Evolutionary conservation across 2,888 invertebrate genomes (phyloP).

Genomic region (Parelbella ahira): DNA sequence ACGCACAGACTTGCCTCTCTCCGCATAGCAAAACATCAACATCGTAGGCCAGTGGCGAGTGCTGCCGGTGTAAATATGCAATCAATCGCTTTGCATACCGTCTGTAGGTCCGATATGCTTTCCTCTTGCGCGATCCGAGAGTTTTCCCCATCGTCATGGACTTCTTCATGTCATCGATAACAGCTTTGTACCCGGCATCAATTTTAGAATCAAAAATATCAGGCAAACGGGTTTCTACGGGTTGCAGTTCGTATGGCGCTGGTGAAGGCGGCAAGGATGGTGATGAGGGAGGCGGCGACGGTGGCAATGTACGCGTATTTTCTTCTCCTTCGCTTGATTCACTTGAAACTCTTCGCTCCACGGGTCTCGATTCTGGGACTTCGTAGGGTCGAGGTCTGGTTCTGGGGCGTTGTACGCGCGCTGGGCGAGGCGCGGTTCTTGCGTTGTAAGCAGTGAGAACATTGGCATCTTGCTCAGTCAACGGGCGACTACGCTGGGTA

Average conservation of each 20-base stretch:
- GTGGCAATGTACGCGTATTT: slow-evolving; percentile 58
- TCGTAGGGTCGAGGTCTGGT: slow-evolving; percentile 63
- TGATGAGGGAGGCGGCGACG: slow-evolving; percentile 69
- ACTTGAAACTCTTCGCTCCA: slow-evolving; percentile 62
- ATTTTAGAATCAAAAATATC: slow-evolving; percentile 76
- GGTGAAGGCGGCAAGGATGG: slow-evolving; percentile 70
- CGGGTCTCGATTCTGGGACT: slow-evolving; percentile 50
- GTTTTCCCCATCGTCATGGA: slow-evolving; percentile 76
- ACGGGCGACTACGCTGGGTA: slow-evolving; percentile 64
- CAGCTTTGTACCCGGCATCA: slow-evolving; percentile 77
- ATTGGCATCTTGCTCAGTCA: slow-evolving; percentile 76
- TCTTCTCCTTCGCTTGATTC: slow-evolving; percentile 74
- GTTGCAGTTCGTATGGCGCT: slow-evolving; percentile 67
- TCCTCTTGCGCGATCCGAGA: slow-evolving; percentile 67
- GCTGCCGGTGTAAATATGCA: slow-evolving; percentile 69
- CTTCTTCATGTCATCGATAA: slow-evolving; percentile 78
- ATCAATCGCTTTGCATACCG: slow-evolving; percentile 74
- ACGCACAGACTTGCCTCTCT: slow-evolving; percentile 70
- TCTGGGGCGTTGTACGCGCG: slow-evolving; percentile 57
- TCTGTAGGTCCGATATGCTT: slow-evolving; percentile 71
- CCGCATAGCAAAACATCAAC: slow-evolving; percentile 73
- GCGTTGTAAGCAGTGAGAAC: slow-evolving; percentile 76
- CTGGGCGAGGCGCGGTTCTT: slow-evolving; percentile 69
- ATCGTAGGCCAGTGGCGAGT: slow-evolving; percentile 74
- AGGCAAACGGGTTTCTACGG: slow-evolving; percentile 65